phyloP scores from a whole-genome alignment of 2,888 invertebrate genomes.

The Ichneumoninae sp. region DNA sequence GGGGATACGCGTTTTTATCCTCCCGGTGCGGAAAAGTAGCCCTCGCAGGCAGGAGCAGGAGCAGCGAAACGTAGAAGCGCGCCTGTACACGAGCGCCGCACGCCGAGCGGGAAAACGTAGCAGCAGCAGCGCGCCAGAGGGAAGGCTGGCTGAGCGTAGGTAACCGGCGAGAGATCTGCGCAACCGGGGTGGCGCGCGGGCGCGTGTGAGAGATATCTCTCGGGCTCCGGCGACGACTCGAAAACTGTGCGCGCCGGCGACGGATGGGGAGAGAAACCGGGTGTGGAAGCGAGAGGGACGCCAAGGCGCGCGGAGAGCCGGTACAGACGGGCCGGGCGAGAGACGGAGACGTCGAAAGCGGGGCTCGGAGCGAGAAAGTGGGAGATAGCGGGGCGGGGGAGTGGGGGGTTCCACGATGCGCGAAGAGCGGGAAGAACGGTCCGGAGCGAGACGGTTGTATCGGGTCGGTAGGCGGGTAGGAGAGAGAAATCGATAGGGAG shows the following conservation, averaged over 20 bases:
- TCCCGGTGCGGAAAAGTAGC: slow-evolving; percentile 2
- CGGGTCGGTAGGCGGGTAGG: background rate
- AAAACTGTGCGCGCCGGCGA: background rate
- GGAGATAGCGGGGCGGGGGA: slow-evolving; percentile 17
- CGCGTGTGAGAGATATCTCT: slow-evolving; percentile 34
- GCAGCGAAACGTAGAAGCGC: slow-evolving; percentile 23
- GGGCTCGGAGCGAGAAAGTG: slow-evolving; percentile 37
- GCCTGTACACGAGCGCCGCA: slow-evolving; percentile 37
- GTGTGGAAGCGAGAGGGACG: slow-evolving; percentile 11
- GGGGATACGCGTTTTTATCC: background rate
- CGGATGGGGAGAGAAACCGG: slow-evolving; percentile 1
- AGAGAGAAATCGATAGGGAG: slow-evolving; percentile 56
- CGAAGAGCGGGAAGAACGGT: slow-evolving; percentile 52
- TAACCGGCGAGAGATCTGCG: slow-evolving; percentile 54
- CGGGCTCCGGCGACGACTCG: background rate
- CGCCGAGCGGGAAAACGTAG: slow-evolving; percentile 60
- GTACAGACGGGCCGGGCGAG: slow-evolving; percentile 50
- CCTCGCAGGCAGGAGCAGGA: background rate
- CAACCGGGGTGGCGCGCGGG: slow-evolving; percentile 49
- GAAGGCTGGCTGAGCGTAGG: slow-evolving; percentile 59
- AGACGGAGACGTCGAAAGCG: slow-evolving; percentile 57
- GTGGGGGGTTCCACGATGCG: slow-evolving; percentile 5
- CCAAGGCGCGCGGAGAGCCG: slow-evolving; percentile 5
- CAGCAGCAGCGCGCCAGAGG: slow-evolving; percentile 45
- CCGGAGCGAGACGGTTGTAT: slow-evolving; percentile 32